Evolutionary conservation across 1,140 invertebrate species (phyloP).

Genomic region (Macrotrachela quadricornifera): DNA sequence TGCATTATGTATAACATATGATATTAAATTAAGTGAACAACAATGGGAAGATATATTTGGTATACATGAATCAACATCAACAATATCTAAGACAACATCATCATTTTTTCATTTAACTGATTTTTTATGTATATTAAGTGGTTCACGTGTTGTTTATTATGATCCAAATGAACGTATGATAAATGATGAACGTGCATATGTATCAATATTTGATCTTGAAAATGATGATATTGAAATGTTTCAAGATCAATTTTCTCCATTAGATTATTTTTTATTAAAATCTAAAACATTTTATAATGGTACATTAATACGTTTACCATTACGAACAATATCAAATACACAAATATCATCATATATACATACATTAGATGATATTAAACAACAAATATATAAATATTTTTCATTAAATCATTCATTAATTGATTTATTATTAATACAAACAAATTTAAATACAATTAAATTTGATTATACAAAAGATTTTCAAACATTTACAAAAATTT

Average conservation of each 20-base stretch:
- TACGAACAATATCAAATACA: neutral
- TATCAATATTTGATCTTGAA: conserved; percentile 7
- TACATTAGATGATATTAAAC: no score
- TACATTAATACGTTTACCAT: conserved; percentile 7
- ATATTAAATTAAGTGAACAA: conserved; percentile 4
- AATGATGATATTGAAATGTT: conserved; percentile 4
- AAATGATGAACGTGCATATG: conserved; percentile 2
- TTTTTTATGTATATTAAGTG: conserved; percentile 8
- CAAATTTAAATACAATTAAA: neutral
- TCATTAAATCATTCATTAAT: no score
- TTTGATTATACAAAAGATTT: conserved; percentile 8
- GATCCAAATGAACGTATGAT: conserved; percentile 7
- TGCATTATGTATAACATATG: conserved; percentile 4
- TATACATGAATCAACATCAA: no score
- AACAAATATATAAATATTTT: no score
- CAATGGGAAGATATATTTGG: conserved; percentile 9
- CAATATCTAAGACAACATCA: no score
- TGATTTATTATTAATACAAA: no score
- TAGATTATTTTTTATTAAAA: conserved; percentile 3
- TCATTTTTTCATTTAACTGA: conserved; percentile 10
- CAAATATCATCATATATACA: neutral
- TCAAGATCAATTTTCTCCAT: conserved; percentile 8
- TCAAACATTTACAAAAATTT: neutral
- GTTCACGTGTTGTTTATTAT: conserved; percentile 4
- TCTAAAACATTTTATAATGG: conserved; percentile 4